A percentile compares a stretch with the other conserved stretches of the same genome.
These are phyloP conservation scores for Dicranocentrus wangi DNA, from an alignment of 2,888 invertebrate genomes.

Conservation along the genomic window DNA sequence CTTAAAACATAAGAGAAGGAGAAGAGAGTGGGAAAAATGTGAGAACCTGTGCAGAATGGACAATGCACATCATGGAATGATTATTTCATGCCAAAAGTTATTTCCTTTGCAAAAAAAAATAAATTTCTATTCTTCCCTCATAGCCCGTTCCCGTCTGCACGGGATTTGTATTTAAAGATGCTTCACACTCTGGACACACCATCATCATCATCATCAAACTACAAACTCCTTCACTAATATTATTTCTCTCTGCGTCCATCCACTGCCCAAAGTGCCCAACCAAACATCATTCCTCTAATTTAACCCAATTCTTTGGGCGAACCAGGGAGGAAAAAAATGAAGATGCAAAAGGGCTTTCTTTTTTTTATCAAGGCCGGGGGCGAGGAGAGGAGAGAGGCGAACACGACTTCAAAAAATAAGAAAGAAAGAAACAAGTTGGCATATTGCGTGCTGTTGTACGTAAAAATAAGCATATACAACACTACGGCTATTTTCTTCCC, in stretches of 20 bases:
- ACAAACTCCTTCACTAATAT: not conserved
- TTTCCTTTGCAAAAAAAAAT: no score
- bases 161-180: constrained; percentile 12
- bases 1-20: not conserved
- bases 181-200: not conserved
- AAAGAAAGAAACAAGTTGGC: constrained; percentile 29
- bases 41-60: constrained; percentile 26
- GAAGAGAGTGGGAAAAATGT: not conserved
- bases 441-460: not conserved
- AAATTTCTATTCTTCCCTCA: constrained; percentile 36
- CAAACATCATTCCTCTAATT: constrained; percentile 4
- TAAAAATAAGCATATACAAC: not conserved
- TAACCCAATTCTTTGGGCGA: constrained; percentile 40
- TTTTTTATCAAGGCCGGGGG: no score
- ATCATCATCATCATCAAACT: not conserved
- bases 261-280: not conserved
- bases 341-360: no score
- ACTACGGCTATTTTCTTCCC: constrained; percentile 6
- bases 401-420: no score
- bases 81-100: constrained; percentile 30
- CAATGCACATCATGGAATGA: constrained; percentile 31
- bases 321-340: constrained; percentile 21
- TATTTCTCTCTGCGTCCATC: not conserved
- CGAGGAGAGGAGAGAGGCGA: no score
- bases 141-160: not conserved